Evolutionary conservation across 2,113 vertebrate species (phyloP).

Genomic region (Scomber japonicus): DNA sequence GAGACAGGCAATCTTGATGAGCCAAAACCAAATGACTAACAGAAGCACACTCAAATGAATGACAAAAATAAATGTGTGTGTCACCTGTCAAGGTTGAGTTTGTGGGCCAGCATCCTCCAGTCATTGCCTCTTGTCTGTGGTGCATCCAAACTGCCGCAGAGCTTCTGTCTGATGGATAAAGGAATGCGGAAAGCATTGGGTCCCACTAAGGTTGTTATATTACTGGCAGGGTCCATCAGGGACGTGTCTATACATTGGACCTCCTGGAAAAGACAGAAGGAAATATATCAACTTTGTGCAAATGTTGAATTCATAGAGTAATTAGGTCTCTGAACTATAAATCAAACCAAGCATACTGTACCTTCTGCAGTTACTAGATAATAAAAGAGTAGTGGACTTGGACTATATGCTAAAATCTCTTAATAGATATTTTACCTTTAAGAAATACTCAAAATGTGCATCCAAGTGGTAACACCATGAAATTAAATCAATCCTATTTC

Average conservation of each 20-base stretch:
- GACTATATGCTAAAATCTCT: background rate
- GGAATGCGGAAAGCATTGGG: slow-evolving; percentile 96
- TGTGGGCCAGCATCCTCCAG: slow-evolving; percentile 98
- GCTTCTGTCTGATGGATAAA: slow-evolving; percentile 95
- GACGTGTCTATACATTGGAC: slow-evolving; percentile 91
- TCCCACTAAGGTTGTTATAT: slow-evolving; percentile 92
- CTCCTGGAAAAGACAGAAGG: slow-evolving; percentile 84
- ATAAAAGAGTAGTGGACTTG: background rate
- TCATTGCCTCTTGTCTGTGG: slow-evolving; percentile 96
- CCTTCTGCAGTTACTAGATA: background rate
- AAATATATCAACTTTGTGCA: background rate
- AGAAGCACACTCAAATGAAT: slow-evolving; percentile 4
- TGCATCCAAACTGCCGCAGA: slow-evolving; percentile 96
- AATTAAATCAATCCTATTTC: slow-evolving; percentile 14
- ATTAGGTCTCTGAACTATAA: background rate
- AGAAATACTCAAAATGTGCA: background rate
- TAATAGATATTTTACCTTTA: too few relatives aligned
- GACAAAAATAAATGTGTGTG: background rate
- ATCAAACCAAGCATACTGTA: background rate
- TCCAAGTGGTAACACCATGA: background rate
- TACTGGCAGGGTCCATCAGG: slow-evolving; percentile 91
- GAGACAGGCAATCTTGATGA: slow-evolving; percentile 6
- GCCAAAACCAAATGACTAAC: background rate
- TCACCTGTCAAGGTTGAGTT: slow-evolving; percentile 97
- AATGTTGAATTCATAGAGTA: background rate